Conservation (phyloP, 2,797 vertebrate species). For the Oreortyx pictus region DNA sequence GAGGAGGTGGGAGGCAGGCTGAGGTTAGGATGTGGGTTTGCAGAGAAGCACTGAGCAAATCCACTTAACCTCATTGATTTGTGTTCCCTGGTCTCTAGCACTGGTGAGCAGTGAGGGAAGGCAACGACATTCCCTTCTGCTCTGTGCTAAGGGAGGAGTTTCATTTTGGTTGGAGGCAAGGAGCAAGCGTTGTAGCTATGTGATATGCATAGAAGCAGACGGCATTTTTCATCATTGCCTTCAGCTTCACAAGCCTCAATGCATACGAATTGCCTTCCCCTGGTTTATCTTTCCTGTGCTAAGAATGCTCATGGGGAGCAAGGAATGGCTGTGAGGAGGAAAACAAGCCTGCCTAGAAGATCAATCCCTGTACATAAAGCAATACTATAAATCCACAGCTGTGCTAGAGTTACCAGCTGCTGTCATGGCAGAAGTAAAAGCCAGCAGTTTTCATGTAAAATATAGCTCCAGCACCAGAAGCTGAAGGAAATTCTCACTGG, state of each 20-base stretch:
- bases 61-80: constrained; percentile 11
- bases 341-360: constrained; percentile 6
- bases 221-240: constrained; percentile 17
- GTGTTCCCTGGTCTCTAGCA: neutral
- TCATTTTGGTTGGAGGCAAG: neutral
- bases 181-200: neutral
- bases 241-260: neutral
- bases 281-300: neutral
- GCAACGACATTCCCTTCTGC: neutral
- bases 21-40: neutral
- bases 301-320: neutral
- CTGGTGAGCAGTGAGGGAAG: neutral
- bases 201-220: neutral
- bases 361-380: neutral
- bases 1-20: neutral
- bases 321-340: neutral
- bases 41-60: neutral
- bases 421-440: constrained; percentile 39
- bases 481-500: constrained; percentile 35
- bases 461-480: constrained; percentile 13
- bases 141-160: neutral
- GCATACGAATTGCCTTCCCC: neutral
- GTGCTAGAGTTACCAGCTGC: neutral
- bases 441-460: constrained; percentile 29
- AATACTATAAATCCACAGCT: neutral